Evolutionary conservation across 2,113 vertebrate genomes (phyloP).

Genomic region (Tychaedon coryphoeus): DNA sequence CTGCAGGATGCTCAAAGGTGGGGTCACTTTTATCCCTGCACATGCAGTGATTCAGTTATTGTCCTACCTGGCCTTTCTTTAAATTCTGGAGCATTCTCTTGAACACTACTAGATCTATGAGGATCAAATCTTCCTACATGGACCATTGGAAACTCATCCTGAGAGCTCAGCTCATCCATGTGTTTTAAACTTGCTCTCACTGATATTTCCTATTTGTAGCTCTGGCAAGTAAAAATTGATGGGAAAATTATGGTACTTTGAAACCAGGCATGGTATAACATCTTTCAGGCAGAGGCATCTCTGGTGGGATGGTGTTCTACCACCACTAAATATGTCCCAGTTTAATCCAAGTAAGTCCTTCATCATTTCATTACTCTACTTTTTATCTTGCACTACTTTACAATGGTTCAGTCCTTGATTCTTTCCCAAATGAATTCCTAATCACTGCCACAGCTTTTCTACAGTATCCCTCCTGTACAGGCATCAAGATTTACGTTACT

Average conservation of each 20-base stretch:
- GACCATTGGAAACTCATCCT: neutral
- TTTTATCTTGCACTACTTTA: neutral
- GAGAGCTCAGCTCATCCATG: neutral
- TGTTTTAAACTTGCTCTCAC: neutral
- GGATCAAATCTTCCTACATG: neutral
- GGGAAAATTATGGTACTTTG: neutral
- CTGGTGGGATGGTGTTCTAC: neutral
- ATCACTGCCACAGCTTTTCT: neutral
- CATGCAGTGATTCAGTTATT: neutral
- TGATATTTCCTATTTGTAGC: neutral
- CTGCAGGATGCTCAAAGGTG: rapidly evolving
- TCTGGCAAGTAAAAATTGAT: neutral
- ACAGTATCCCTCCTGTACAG: neutral
- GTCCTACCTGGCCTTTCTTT: neutral
- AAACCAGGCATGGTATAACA: neutral
- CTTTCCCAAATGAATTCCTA: neutral
- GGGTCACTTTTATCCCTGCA: neutral
- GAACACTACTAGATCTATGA: neutral
- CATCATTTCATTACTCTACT: neutral
- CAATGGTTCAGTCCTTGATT: neutral
- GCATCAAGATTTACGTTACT: neutral
- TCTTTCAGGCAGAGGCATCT: neutral
- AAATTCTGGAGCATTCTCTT: neutral
- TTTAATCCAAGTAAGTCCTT: neutral
- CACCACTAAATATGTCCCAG: neutral